Conservation (phyloP, 2,113 vertebrate genomes). For the Pyrgilauda ruficollis region DNA sequence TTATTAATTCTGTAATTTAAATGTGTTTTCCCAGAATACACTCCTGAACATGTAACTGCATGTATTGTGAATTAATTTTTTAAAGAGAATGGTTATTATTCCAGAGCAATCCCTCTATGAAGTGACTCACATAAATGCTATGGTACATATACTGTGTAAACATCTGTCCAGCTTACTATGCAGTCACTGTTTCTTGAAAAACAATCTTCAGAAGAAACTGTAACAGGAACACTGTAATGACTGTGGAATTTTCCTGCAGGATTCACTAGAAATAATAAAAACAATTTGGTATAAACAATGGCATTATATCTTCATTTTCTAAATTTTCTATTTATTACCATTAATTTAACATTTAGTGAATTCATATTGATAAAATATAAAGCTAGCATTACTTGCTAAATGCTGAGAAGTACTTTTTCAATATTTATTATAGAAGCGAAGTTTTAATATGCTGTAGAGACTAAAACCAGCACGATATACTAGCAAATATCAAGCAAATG, state of each 20-base stretch:
- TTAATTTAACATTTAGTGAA: not conserved
- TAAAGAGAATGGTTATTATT: not conserved
- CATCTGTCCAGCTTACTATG: not conserved
- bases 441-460: not conserved
- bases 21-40: not conserved
- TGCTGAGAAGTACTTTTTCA: not conserved
- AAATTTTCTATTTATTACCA: not conserved
- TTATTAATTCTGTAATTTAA: not conserved
- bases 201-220: not conserved
- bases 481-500: constrained; percentile 14
- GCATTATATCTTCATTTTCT: not conserved
- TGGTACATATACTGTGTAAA: not conserved
- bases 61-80: not conserved
- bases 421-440: not conserved
- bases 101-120: not conserved
- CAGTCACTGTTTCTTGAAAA: not conserved
- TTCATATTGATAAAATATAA: not conserved
- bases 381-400: not conserved
- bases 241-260: not conserved
- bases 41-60: not conserved
- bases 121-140: not conserved
- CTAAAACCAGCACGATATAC: not conserved
- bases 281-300: not conserved
- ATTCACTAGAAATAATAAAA: not conserved
- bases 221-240: not conserved